Conservation (phyloP, 2,113 vertebrate species). For the Anthoscopus minutus region DNA sequence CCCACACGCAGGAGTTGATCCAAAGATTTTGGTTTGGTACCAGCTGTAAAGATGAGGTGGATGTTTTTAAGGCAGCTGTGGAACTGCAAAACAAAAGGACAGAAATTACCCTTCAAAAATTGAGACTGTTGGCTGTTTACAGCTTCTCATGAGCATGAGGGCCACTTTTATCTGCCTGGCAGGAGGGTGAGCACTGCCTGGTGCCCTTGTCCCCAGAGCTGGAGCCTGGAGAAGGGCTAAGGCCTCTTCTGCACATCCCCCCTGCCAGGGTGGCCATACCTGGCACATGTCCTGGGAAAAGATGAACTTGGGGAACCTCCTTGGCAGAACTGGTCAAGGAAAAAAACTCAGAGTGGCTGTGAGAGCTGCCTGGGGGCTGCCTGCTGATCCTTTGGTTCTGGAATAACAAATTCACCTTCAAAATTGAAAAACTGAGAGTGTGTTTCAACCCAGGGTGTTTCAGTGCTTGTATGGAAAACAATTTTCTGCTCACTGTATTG, state of each 20-base stretch:
- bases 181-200: not conserved
- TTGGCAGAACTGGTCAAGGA: not conserved
- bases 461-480: not conserved
- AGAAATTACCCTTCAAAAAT: not conserved
- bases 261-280: not conserved
- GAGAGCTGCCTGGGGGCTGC: not conserved
- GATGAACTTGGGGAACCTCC: not conserved
- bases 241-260: not conserved
- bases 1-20: not conserved
- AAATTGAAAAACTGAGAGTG: not conserved
- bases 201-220: not conserved
- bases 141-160: not conserved
- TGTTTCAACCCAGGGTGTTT: not conserved
- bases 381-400: not conserved
- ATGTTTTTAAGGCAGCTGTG: not conserved
- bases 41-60: not conserved
- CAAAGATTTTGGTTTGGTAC: not conserved
- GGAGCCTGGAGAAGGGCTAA: not conserved
- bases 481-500: not conserved
- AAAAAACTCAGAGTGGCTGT: not conserved
- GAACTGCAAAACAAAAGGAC: not conserved
- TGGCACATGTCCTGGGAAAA: not conserved
- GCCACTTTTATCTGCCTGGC: not conserved
- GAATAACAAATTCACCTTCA: slow-evolving; percentile 20
- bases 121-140: not conserved